phyloP scores from a whole-genome alignment of 2,888 invertebrate genomes.

The Morpho deidamia region DNA sequence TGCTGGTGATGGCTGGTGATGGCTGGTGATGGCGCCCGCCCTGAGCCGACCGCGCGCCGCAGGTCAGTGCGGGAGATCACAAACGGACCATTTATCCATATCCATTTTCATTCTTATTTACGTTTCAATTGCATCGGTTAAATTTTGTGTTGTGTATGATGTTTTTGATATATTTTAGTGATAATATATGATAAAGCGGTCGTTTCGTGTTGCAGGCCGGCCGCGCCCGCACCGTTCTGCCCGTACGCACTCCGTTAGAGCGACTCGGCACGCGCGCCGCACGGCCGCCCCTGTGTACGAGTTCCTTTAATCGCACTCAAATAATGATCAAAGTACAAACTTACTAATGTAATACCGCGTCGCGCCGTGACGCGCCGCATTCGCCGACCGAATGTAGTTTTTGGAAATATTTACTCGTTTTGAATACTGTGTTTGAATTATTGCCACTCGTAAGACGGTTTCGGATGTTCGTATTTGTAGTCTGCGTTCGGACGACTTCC shows the following conservation, averaged over 20 bases:
- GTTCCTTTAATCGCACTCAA: conserved; percentile 38
- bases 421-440: conserved; percentile 33
- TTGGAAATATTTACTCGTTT: conserved; percentile 58
- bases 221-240: neutral
- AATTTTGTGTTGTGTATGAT: too few relatives aligned
- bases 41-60: neutral
- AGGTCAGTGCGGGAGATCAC: neutral
- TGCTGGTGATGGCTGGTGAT: conserved; percentile 89
- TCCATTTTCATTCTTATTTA: too few relatives aligned
- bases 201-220: neutral
- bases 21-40: conserved; percentile 81
- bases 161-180: too few relatives aligned
- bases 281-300: conserved; percentile 30
- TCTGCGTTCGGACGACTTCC: neutral
- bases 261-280: conserved; percentile 14
- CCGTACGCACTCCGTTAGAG: neutral
- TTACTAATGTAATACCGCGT: conserved; percentile 28
- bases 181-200: neutral
- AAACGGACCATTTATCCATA: too few relatives aligned
- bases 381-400: conserved; percentile 37
- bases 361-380: conserved; percentile 19
- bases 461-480: conserved; percentile 20
- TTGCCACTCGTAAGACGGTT: conserved; percentile 22
- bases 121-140: too few relatives aligned
- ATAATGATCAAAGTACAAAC: conserved; percentile 51